A percentile compares a stretch with the other conserved stretches of the same genome.
phyloP scores from a whole-genome alignment of 2,113 vertebrate species.

The Calypte anna region DNA sequence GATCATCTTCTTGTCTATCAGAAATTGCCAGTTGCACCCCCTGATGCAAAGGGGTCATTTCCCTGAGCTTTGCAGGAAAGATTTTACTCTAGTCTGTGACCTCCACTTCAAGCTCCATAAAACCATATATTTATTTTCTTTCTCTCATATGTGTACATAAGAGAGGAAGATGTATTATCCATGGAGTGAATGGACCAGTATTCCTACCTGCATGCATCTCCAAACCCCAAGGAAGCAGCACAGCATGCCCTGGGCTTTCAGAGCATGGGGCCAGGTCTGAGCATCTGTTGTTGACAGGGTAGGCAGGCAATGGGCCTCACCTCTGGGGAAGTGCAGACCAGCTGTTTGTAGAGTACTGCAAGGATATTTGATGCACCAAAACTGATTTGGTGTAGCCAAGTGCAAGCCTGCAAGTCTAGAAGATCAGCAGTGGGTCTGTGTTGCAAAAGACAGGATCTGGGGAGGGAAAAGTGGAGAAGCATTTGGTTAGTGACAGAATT shows the following conservation, averaged over 20 bases:
- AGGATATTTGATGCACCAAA: background rate
- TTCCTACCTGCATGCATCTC: background rate
- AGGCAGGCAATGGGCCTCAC: background rate
- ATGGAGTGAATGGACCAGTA: background rate
- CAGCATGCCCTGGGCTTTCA: rapidly evolving
- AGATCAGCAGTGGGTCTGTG: background rate
- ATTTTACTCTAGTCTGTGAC: background rate
- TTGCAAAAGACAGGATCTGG: background rate
- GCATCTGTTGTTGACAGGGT: background rate
- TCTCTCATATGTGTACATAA: background rate
- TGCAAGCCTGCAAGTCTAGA: background rate
- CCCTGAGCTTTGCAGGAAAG: background rate
- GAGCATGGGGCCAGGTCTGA: rapidly evolving
- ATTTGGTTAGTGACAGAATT: background rate
- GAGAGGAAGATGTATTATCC: background rate
- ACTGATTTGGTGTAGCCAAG: background rate
- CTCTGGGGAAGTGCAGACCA: background rate
- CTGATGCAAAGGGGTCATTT: background rate
- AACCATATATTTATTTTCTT: background rate
- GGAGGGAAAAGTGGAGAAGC: background rate
- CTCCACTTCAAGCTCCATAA: background rate
- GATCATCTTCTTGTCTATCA: background rate
- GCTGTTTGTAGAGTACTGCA: background rate
- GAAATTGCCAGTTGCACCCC: background rate
- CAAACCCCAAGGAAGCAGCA: background rate